These are phyloP conservation scores for Heptranchias perlo DNA, from an alignment of 2,113 vertebrate species.

Conservation along the genomic window DNA sequence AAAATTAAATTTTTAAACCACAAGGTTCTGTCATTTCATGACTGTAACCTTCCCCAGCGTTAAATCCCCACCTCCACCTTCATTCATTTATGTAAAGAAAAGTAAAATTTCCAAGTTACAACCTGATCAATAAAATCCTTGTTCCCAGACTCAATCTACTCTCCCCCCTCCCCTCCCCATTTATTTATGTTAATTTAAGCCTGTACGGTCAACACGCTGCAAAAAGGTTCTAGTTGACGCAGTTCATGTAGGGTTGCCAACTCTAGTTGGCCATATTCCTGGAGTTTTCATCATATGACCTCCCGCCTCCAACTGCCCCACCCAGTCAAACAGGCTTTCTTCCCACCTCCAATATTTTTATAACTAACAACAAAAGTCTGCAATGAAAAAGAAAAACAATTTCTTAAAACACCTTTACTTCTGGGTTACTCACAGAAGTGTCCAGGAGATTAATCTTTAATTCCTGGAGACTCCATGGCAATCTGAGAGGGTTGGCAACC, in stretches of 20 bases:
- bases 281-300: neutral
- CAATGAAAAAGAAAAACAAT: too few relatives aligned
- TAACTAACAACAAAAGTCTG: neutral
- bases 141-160: neutral
- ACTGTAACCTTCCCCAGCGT: neutral
- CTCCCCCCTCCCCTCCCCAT: neutral
- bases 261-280: neutral
- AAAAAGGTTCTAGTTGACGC: too few relatives aligned
- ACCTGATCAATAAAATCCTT: neutral
- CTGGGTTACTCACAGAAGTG: neutral
- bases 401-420: too few relatives aligned
- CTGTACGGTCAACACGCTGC: neutral
- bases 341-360: neutral
- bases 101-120: neutral
- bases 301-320: neutral
- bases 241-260: neutral
- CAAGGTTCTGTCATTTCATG: neutral
- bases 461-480: neutral
- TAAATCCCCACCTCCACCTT: neutral
- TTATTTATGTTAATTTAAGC: neutral
- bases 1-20: neutral
- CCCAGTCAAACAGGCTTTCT: neutral
- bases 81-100: neutral
- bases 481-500: neutral
- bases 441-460: neutral